Percentiles rank a stretch among this genome's conserved stretches.
These are phyloP conservation scores for Meleagris gallopavo DNA, from an alignment of 2,113 vertebrate species.

Conservation along the genomic window DNA sequence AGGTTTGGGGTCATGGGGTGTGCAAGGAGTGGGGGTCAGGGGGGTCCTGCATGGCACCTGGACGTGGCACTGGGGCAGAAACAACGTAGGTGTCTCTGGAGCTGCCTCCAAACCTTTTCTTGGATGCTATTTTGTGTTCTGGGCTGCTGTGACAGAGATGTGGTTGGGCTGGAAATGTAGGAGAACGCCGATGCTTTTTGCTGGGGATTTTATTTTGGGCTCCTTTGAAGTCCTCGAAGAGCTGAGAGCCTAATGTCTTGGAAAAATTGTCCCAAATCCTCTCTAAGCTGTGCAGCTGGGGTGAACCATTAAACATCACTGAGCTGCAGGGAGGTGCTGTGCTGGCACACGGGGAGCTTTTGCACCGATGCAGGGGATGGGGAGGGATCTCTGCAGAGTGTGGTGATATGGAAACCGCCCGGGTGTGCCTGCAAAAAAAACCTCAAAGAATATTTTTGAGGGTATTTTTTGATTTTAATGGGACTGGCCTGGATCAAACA, in stretches of 20 bases:
- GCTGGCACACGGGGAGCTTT: not conserved
- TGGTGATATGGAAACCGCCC: not conserved
- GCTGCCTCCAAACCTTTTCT: not conserved
- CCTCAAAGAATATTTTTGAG: not conserved
- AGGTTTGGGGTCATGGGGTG: not conserved
- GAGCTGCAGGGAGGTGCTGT: not conserved
- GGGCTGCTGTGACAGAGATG: not conserved
- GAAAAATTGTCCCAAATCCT: not conserved
- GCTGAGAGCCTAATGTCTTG: not conserved
- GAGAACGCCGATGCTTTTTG: not conserved
- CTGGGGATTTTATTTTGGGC: not conserved
- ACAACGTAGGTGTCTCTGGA: not conserved
- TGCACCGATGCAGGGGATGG: not conserved
- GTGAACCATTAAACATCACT: rapidly evolving
- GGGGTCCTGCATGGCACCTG: not conserved
- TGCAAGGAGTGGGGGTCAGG: not conserved
- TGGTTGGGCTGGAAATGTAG: not conserved
- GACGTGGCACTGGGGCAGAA: not conserved
- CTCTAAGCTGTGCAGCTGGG: not conserved
- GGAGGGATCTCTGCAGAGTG: not conserved
- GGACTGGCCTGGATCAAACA: not conserved
- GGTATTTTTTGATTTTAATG: not conserved
- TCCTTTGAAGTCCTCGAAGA: not conserved
- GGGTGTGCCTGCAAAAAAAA: not conserved
- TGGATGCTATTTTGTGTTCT: rapidly evolving